Evolutionary conservation across 2,797 vertebrate genomes (phyloP).

Genomic region (Telmatherina bonti): DNA sequence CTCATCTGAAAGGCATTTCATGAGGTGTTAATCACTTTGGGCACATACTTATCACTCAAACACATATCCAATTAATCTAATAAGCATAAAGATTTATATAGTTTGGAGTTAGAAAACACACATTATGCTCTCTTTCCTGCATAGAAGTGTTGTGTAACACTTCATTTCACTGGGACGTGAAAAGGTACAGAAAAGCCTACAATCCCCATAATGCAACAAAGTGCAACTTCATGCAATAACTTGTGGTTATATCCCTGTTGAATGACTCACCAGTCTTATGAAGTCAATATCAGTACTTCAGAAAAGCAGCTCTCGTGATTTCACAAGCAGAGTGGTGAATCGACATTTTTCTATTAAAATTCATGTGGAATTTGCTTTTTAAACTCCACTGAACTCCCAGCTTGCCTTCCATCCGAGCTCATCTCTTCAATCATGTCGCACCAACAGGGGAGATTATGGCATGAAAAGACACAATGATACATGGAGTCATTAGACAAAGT

Average conservation of each 20-base stretch:
- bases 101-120: not conserved
- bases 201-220: not conserved
- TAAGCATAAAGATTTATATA: not conserved
- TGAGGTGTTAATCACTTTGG: not conserved
- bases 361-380: not conserved
- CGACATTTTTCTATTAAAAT: not conserved
- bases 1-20: not conserved
- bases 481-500: constrained; percentile 1
- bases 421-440: not conserved
- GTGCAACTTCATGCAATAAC: constrained; percentile 10
- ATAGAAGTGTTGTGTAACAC: not conserved
- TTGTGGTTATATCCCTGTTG: not conserved
- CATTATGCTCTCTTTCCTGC: not conserved
- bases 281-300: not conserved
- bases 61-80: not conserved
- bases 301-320: not conserved
- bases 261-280: not conserved
- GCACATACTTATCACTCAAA: not conserved
- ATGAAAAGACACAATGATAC: constrained; percentile 2
- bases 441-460: constrained; percentile 5
- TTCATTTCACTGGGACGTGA: not conserved
- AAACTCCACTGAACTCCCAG: not conserved
- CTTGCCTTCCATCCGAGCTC: not conserved
- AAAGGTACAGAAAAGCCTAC: not conserved
- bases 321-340: not conserved